Evolutionary conservation across 2,888 invertebrate species (phyloP), one percentile per base, ranked within the genome.

Genomic region (Eupithecia subfuscata): DNA sequence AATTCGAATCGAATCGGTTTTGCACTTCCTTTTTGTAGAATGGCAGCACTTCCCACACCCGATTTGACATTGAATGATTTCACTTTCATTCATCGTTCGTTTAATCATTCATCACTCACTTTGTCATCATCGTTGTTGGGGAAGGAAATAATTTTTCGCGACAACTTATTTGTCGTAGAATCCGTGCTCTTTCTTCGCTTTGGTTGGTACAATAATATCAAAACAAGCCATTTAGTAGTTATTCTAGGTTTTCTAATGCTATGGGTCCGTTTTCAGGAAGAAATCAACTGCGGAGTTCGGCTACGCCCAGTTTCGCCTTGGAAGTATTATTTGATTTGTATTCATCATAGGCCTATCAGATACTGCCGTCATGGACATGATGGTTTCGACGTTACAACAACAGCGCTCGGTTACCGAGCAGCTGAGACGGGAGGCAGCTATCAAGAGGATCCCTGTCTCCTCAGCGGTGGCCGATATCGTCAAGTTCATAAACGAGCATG

Each of bases 401-500:
- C 99, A 99, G 95, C 96, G 98, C 85, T 97, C 97, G 93, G 96
- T 98, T 82, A 98, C 98, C 76, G 98, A 99, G 90, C 99, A 99
- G 95, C 95, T 99, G 81, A 96, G 98, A 80, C 96, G 98, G 72
- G 99, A 99, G 92, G 98, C 98, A 71, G 97, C 97, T 65, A 96
- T 99, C 75, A 97, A 97, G 87, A 96, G 99, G 75, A 96, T 98
- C 86, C 97, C 97, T 65, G 97, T 98, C 37, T 98, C 98, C 48
- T 97, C 97, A 84, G 98, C 98, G n/a, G 97, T 98, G 75, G 97
- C 97, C 81, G 98, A 99, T 85, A 98, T 99, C 84, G 97, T 98
- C 88, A 98, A 98, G 88, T 98, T 97, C 89, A 97, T 98, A 81
- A 96, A 96, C 65, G 98, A 98, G 85, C 98, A 99, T 87, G 97